Evolutionary conservation across 2,888 invertebrate genomes (phyloP), one percentile per base, ranked within the genome.

Genomic region (Trimorus sp.): DNA sequence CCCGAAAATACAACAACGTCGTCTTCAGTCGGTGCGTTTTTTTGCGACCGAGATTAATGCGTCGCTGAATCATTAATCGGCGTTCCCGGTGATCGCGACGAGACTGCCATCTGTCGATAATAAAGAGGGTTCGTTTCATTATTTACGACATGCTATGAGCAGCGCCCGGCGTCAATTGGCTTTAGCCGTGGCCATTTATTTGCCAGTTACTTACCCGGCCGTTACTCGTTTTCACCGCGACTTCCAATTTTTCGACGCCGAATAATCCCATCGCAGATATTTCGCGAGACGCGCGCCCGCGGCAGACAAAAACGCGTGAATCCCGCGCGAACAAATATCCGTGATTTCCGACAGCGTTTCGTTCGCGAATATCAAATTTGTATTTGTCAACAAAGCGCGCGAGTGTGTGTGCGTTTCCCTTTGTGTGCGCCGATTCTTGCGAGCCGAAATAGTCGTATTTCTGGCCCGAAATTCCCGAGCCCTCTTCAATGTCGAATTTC

Each of bases 141-240:
- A 68, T 76, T 76, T 76, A 76, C 60, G 54, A 56, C 54, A 45
- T 40, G 76, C 14, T 56, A 56, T 76, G 36, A 69, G 48, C 54
- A 42, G 14, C 53, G 69, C 38, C 45, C 66, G 42, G 59, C 38
- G 65, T 59, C 63, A 78, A 78, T 78, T 65, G 77, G 70, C 70
- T 78, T 78, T 78, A 71, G 53, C 65, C 12, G 37, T 53, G 45
- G 65, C 70, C 70, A 78, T 78, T 78, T 63, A 78, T 78, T 40
- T 45, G 63, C 63, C 59, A 70, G 70, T 78, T 78, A 70, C 70
- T 78, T 78, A 71, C 65, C 51, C 63, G 63, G 53, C 45, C 59
- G 65, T 78, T 65, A 70, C 56, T 36, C 42, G 56, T 63, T 58
- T 51, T 58, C 69, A 58, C 42, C 56, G 63, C 56, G 77, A 63